Evolutionary conservation across 2,113 vertebrate genomes (phyloP).

Genomic region (Lathamus discolor): DNA sequence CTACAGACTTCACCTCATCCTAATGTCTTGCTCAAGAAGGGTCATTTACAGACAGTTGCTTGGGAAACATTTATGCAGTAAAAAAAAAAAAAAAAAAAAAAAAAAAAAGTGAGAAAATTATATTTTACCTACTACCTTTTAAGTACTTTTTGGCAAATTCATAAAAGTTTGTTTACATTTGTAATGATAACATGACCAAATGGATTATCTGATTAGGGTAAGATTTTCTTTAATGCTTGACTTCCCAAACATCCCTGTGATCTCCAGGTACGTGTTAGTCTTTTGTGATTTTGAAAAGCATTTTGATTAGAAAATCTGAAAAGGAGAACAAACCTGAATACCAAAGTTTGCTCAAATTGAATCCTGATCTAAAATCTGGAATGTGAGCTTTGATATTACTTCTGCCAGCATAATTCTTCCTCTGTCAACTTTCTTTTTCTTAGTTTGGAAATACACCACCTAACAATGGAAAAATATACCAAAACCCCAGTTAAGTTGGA

Average conservation of each 20-base stretch:
- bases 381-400: not conserved
- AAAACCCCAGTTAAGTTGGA: not conserved
- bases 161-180: not conserved
- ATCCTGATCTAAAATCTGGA: not conserved
- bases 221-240: not conserved
- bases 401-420: not conserved
- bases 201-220: not conserved
- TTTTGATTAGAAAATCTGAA: not conserved
- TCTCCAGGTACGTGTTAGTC: fast-evolving
- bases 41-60: not conserved
- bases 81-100: not conserved
- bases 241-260: not conserved
- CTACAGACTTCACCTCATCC: not conserved
- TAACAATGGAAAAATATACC: not conserved
- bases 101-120: not conserved
- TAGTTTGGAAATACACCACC: not conserved
- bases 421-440: not conserved
- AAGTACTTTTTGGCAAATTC: not conserved
- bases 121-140: not conserved
- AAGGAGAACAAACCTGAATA: not conserved
- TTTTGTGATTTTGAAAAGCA: not conserved
- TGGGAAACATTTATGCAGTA: not conserved
- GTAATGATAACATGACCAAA: not conserved
- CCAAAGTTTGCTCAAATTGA: not conserved
- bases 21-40: not conserved